These are phyloP conservation scores for Calycopis cecrops DNA, from an alignment of 1,140 invertebrate species.

Conservation along the genomic window DNA sequence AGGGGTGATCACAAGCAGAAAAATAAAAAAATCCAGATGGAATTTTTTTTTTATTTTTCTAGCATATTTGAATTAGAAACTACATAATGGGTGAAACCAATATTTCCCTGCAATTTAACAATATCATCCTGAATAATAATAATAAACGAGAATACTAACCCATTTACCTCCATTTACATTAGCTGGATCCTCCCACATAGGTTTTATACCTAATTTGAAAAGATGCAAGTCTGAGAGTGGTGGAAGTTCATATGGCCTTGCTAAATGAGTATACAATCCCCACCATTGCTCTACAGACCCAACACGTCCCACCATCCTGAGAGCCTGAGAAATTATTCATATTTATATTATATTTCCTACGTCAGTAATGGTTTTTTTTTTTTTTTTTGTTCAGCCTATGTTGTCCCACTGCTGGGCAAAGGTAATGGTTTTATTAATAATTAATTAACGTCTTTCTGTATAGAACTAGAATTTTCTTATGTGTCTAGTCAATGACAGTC, in stretches of 20 bases:
- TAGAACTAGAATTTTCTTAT: no score
- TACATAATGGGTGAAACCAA: background rate
- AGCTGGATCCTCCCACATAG: slow-evolving; percentile 98
- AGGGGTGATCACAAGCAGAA: no score
- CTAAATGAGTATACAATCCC: slow-evolving; percentile 94
- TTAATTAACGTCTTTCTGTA: no score
- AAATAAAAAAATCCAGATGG: no score
- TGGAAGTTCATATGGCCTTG: slow-evolving; percentile 90
- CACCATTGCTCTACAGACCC: slow-evolving; percentile 98
- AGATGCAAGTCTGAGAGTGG: slow-evolving; percentile 96
- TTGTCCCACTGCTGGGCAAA: no score
- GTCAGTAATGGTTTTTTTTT: no score
- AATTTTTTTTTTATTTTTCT: no score
- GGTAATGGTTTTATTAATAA: no score
- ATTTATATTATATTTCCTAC: no score
- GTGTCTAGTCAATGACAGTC: no score
- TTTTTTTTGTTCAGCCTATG: no score
- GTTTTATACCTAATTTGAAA: slow-evolving; percentile 98
- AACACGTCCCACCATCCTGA: slow-evolving; percentile 89
- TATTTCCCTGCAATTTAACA: background rate
- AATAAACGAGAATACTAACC: slow-evolving; percentile 75
- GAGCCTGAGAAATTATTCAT: slow-evolving; percentile 79
- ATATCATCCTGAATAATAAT: slow-evolving; percentile 3
- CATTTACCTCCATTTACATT: slow-evolving; percentile 98
- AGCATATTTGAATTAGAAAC: no score